Evolutionary conservation across 2,797 vertebrate genomes (phyloP).

Genomic region (Catostomus latipinnis): DNA sequence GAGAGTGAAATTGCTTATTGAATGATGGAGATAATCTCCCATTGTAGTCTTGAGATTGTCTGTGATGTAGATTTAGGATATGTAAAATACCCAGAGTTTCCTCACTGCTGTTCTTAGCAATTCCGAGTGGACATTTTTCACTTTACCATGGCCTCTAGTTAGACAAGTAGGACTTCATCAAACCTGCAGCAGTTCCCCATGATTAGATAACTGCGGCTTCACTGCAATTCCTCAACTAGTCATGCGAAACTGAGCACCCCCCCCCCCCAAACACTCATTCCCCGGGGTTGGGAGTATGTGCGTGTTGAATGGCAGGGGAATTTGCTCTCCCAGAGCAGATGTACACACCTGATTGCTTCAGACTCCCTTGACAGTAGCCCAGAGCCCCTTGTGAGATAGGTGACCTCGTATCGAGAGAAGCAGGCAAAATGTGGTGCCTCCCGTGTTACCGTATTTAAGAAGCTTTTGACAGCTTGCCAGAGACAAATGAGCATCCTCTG

Average conservation of each 20-base stretch:
- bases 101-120: conserved; percentile 26
- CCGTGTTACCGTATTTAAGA: conserved; percentile 70
- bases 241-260: conserved; percentile 8
- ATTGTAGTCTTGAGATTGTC: conserved; percentile 30
- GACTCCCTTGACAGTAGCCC: conserved; percentile 64
- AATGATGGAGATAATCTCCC: conserved; percentile 44
- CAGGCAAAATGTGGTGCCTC: conserved; percentile 64
- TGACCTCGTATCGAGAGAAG: conserved; percentile 74
- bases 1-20: conserved; percentile 41
- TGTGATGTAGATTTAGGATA: conserved; percentile 22
- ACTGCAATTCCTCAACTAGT: conserved; percentile 33
- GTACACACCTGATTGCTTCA: conserved; percentile 72
- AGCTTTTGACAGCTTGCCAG: conserved; percentile 64
- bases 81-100: conserved; percentile 30
- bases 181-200: conserved; percentile 27
- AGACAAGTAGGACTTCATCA: conserved; percentile 37
- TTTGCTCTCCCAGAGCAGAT: conserved; percentile 62
- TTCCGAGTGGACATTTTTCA: conserved; percentile 30
- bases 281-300: conserved; percentile 2
- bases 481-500: conserved; percentile 71
- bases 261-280: neutral
- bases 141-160: conserved; percentile 21
- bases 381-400: conserved; percentile 55
- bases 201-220: conserved; percentile 45
- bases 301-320: conserved; percentile 16